Base-by-base conservation (phyloP, 2,113 vertebrate species). In the Chinchilla lanigera region DNA sequence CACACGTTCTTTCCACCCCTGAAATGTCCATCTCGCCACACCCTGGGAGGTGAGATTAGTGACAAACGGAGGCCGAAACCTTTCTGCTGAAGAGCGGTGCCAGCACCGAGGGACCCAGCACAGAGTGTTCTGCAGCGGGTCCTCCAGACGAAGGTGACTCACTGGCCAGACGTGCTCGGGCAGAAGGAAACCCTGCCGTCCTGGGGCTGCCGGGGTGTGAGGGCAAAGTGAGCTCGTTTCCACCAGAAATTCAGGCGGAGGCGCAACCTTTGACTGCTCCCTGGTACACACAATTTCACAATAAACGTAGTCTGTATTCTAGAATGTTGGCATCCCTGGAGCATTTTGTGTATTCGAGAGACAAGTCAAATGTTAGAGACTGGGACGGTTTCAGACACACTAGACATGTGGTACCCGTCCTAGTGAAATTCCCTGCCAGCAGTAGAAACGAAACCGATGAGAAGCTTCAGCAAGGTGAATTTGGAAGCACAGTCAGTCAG, bases 321-420 rank as follows among this genome's bases (percentile, higher is more conserved):
- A 91, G 94, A 96, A 78, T 90, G 83, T 80, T 90, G 82, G 82
- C 65, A 67, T 94, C 89, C 94, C 60, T 69, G 30, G 77, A 83
- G 1, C 58, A 67, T 93, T 96, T 95, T 95, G 63, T 95, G 78
- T 58, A 52, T 82, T 67, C 69, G 16, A 77, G 61, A 97, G 71
- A 88, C 63, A 91, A 86, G 65, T 58, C n/a, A 82, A 96, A 71
- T 97, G 75, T 61, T 92, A 81, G n/a, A 78, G 89, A 67, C n/a
- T 60, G 67, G 80, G 71, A 50, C 30, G 17, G 38, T 75, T 94
- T 90, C 54, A 56, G 93, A 91, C 94, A 92, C 52, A 17, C n/a
- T 84, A 86, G 44, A 67, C 95, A 97, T 95, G 95, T 96, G 96
- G 87, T 93, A 47, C 84, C n/a, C 61, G 54, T 89, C 58, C 81